These are phyloP conservation scores for Chrysotoxum bicinctum DNA, from an alignment of 2,888 invertebrate species.

Conservation along the genomic window DNA sequence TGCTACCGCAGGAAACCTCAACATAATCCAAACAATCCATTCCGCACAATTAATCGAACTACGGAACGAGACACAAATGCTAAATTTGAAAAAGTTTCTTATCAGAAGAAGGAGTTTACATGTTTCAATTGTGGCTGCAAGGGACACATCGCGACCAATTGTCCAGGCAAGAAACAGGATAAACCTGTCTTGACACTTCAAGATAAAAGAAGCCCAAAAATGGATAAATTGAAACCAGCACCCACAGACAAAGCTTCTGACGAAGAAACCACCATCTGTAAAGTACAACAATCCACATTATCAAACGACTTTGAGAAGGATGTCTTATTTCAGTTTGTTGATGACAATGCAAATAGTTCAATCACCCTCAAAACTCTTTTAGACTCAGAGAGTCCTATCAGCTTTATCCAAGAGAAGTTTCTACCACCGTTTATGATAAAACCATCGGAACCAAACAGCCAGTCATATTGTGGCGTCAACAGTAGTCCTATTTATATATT, in stretches of 20 bases:
- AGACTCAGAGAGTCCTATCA: conserved; percentile 56
- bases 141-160: conserved; percentile 24
- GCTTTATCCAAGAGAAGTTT: conserved; percentile 45
- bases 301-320: conserved; percentile 33
- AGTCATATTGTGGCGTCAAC: conserved; percentile 55
- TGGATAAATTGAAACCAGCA: not conserved
- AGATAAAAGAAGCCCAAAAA: not conserved
- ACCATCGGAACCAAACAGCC: conserved; percentile 26
- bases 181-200: conserved; percentile 18
- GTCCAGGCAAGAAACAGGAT: not conserved
- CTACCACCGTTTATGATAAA: conserved; percentile 33
- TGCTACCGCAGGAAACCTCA: conserved; percentile 5
- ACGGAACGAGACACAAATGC: conserved; percentile 25
- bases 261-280: not conserved
- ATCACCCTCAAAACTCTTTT: conserved; percentile 21
- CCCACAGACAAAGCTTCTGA: not conserved
- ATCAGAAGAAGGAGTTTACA: conserved; percentile 17
- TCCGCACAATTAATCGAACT: not conserved
- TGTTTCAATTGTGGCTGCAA: conserved; percentile 48
- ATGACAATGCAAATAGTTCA: conserved; percentile 8
- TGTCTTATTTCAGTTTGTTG: conserved; percentile 5
- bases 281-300: not conserved
- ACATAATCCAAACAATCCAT: not conserved
- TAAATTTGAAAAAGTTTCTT: not conserved
- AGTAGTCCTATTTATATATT: conserved; percentile 33